Base-by-base conservation (phyloP, 2,113 vertebrate genomes). In the Acanthisitta chloris region DNA sequence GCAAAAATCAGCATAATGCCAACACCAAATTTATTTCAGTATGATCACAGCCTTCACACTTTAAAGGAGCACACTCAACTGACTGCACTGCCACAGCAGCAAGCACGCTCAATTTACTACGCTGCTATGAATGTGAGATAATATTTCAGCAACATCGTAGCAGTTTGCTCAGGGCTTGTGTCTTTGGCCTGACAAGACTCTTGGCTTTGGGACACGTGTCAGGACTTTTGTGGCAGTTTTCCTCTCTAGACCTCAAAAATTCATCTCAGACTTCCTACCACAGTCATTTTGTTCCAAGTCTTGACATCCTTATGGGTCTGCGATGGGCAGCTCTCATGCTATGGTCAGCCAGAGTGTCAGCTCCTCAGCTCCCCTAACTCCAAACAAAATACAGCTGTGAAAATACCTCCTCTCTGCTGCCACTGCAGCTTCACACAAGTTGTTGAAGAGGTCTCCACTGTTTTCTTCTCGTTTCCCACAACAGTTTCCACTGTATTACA, bases 341-440 rank as follows among this genome's bases (percentile, higher is more conserved):
- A 80, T 43, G 26, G 94, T 94, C 57, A 92, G 80, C 59, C 84
- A 71, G 36, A 70, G 74, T 29, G 48, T 96, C 92, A 95, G 90
- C 82, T 95, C 46, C 72, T 91, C 80, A 88, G 69, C 59, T 95
- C 36, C 84, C 51, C 76, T 72, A 92, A 86, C 69, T 93, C 92
- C 88, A 96, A 95, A 93, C 88, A 96, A 96, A 96, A 97, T 83
- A 92, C 94, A 96, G 96, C 94, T 96, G 96, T 93, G 76, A 96
- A 97, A 96, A 97, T 78, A 96, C 36, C 57, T 66, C 85, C 79
- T 87, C 82, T 88, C 54, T 4, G 14, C 76, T 86, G 85, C 76
- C 0, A 4, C 74, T 90, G 88, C 77, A 95, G 84, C 55, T 93
- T 90, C 90, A 88, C 73, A 93, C 67, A 59, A 86, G 77, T 42